Evolutionary conservation across 2,888 invertebrate genomes (phyloP), one percentile per base, ranked within the genome.

Genomic region (Zele albiditarsus): DNA sequence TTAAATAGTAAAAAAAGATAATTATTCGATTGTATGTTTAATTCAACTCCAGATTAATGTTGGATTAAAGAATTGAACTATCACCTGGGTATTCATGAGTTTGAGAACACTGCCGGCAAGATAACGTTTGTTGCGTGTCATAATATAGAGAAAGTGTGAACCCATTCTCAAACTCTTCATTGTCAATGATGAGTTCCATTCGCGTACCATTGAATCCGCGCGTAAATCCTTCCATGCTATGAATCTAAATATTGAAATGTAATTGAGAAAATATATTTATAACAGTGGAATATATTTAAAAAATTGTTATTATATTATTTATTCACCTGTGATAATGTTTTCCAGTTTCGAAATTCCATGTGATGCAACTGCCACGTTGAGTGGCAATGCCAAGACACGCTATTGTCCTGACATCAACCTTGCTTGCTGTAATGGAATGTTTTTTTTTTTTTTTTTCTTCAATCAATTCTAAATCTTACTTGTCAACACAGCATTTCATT

Each of bases 161-260:
- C 92, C 93, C n/a, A 91, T 86, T 84, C 93, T 93, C 69, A 96
- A 90, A 28, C 91, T 92, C 90, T 92, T 94, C 90, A 95, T 91
- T 4, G 92, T 92, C 73, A 93, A 90, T n/a, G 95, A 95, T 20
- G 91, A 89, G 86, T 97, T 96, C 95, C 95, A 96, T 82, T 92
- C 90, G 77, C 93, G 92, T 0, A 96, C 96, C 74, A 95, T 89
- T 57, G 91, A 89, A 83, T 94, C 93, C 25, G 95, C 95, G 72
- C 97, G 91, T 77, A 95, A 86, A 88, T 98, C 98, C 87, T 97
- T 96, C 98, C 98, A 98, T 23, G 96, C 95, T 81, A 97, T 94
- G 81, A 97, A 95, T 82, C 88, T 88, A 69, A 3, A 80, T 82
- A 70, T 33, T 69, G 16, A 23, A 27, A 27, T 49, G 14, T 16